These are phyloP conservation scores for Lasioglossum baleicum DNA, from an alignment of 1,140 invertebrate species.

Conservation along the genomic window DNA sequence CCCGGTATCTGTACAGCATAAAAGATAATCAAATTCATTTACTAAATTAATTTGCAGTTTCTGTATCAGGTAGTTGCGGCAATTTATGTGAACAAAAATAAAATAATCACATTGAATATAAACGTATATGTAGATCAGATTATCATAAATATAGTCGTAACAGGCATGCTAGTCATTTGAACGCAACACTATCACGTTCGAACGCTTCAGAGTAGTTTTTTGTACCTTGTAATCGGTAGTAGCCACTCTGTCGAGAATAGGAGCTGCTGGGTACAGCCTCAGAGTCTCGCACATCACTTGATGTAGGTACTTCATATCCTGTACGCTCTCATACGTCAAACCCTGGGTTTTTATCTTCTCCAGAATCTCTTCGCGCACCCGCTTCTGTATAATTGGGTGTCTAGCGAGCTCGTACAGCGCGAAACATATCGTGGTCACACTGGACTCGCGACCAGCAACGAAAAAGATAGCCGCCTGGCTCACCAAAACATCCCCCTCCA, in stretches of 20 bases:
- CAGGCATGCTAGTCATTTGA: no score
- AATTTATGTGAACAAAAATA: no score
- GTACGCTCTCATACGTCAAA: conserved; percentile 59
- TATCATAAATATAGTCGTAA: no score
- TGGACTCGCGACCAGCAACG: conserved; percentile 81
- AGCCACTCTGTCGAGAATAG: conserved; percentile 79
- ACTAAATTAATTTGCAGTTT: background rate
- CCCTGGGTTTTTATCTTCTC: conserved; percentile 61
- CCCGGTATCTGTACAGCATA: conserved; percentile 68
- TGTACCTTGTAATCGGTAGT: conserved; percentile 69
- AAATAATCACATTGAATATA: no score
- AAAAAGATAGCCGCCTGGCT: conserved; percentile 74
- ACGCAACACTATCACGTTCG: no score
- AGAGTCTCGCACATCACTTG: conserved; percentile 72
- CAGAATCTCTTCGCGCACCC: conserved; percentile 81
- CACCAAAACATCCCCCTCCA: conserved; percentile 58
- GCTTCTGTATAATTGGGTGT: conserved; percentile 67
- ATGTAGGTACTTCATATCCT: conserved; percentile 65
- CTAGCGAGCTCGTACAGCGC: conserved; percentile 74
- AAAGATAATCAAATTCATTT: background rate
- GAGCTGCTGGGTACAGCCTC: conserved; percentile 81
- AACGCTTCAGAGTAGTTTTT: no score
- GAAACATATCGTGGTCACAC: conserved; percentile 75
- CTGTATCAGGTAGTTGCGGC: background rate
- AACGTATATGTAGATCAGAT: no score